Conservation (phyloP, 2,113 vertebrate genomes). For the Forbesichthys agassizii region DNA sequence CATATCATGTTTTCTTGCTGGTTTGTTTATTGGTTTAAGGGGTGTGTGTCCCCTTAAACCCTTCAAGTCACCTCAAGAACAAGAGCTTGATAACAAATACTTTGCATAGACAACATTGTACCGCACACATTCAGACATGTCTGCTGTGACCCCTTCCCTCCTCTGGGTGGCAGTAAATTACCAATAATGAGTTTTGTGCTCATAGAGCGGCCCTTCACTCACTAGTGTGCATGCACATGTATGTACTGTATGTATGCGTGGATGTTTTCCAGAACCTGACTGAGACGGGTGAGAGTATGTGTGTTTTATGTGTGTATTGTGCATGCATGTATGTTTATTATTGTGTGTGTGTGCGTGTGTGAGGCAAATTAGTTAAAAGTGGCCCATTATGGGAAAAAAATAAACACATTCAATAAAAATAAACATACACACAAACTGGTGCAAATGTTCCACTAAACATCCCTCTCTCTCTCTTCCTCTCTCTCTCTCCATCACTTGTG, state of each 20-base stretch:
- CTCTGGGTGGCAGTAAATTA: constrained; percentile 68
- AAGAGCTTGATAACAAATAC: not conserved
- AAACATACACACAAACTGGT: constrained; percentile 47
- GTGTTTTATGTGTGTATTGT: not conserved
- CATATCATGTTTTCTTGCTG: not conserved
- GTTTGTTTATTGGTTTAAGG: not conserved
- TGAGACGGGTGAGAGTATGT: constrained; percentile 18
- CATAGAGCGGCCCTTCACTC: constrained; percentile 4
- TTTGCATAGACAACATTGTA: not conserved
- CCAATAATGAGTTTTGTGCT: not conserved
- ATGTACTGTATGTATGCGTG: constrained; percentile 2
- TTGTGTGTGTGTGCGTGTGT: not conserved
- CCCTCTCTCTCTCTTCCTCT: constrained; percentile 18
- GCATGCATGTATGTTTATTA: not conserved
- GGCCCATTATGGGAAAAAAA: constrained; percentile 45
- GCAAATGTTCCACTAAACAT: constrained; percentile 46
- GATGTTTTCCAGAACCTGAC: constrained; percentile 48
- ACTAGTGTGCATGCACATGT: constrained; percentile 4
- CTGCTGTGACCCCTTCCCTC: constrained; percentile 11
- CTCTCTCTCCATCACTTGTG: constrained; percentile 27
- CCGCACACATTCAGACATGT: not conserved
- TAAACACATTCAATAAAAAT: constrained; percentile 54
- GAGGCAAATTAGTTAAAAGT: constrained; percentile 29
- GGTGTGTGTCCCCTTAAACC: not conserved
- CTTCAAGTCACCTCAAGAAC: not conserved